Evolutionary conservation across 1,140 invertebrate genomes (phyloP), one percentile per base, ranked within the genome.

Genomic region (Sogatella furcifera): DNA sequence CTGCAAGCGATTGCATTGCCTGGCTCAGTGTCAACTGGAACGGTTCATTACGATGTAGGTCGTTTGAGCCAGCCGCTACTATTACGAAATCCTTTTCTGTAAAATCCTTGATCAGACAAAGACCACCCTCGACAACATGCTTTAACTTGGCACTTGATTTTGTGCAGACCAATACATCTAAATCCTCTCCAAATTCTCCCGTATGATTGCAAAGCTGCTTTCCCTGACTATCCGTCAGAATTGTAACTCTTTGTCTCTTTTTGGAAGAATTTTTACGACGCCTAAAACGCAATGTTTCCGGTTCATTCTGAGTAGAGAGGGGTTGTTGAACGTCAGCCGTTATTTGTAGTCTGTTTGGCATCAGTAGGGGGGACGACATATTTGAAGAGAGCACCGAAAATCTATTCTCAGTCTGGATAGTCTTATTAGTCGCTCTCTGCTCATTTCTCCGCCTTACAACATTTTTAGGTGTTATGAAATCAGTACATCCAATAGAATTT

Each of bases 61-160:
- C 55, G 15, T 56, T 56, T 15, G 55, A 21, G 5, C 55, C 55
- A 10, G 55, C 55, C 31, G 42, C 5, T 56, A 56, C 14, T 5
- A 56, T 56, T 19, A 56, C 55, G 14, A 56, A 56, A 14, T 56
- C 55, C 9, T 31, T 41, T 14, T 56, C 31, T 2, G 15, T 56
- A 17, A 56, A 56, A 24, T 56, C 31, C 17, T 24, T 14, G 24
- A 56, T 56, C 22, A 56, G 10, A 38, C 19, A 28, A 28, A 24
- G 11, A 13, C 55, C 24, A 24, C 34, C 55, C 17, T 10, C 5
- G 34, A 56, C 21, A 13, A 56, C 31, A 38, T 56, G 19, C 14
- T 56, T 56, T 31, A 56, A 34, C 42, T 56, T 56, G 15, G 55
- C 55, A n/a, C 55, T 41, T 17, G 55, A 41, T 56, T 38, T 56